These are phyloP conservation scores for Syngnathus floridae DNA, from an alignment of 2,113 vertebrate species.

Conservation along the genomic window DNA sequence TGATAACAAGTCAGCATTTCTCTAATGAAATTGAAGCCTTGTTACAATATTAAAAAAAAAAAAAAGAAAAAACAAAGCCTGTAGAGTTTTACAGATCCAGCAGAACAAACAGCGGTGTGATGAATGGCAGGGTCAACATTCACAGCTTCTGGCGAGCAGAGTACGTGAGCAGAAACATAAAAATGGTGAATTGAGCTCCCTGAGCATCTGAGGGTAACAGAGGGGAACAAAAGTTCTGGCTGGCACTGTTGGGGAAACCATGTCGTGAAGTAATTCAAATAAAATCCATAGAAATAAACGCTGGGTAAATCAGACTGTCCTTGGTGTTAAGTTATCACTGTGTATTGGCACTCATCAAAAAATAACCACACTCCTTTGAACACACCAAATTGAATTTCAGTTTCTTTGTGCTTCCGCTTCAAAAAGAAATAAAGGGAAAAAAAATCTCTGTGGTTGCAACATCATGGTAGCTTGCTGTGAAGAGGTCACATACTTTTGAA, in stretches of 20 bases:
- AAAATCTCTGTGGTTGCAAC: not conserved
- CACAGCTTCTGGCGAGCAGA: conserved; percentile 24
- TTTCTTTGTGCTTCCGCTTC: not conserved
- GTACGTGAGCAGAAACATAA: conserved; percentile 44
- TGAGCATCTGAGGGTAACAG: conserved; percentile 43
- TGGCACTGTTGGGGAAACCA: conserved; percentile 32
- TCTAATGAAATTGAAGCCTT: not conserved
- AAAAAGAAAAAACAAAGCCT: conserved; percentile 23
- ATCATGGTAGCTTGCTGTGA: not conserved
- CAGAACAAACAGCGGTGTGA: conserved; percentile 19
- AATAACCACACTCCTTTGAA: not conserved
- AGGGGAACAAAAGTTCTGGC: conserved; percentile 2
- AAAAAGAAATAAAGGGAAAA: not conserved
- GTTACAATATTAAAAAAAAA: conserved; percentile 10
- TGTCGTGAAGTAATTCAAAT: conserved; percentile 11
- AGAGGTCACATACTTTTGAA: not conserved
- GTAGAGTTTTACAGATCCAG: conserved; percentile 16
- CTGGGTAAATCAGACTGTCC: not conserved
- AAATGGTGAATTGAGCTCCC: conserved; percentile 35
- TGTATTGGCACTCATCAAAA: conserved; percentile 34
- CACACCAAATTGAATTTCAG: not conserved
- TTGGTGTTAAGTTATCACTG: conserved; percentile 1
- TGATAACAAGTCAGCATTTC: conserved; percentile 1
- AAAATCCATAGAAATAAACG: conserved; percentile 24
- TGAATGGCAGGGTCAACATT: conserved; percentile 34